Percentiles rank a stretch among this genome's conserved stretches.
phyloP scores from a whole-genome alignment of 2,113 vertebrate species.

The Azemiops feae region DNA sequence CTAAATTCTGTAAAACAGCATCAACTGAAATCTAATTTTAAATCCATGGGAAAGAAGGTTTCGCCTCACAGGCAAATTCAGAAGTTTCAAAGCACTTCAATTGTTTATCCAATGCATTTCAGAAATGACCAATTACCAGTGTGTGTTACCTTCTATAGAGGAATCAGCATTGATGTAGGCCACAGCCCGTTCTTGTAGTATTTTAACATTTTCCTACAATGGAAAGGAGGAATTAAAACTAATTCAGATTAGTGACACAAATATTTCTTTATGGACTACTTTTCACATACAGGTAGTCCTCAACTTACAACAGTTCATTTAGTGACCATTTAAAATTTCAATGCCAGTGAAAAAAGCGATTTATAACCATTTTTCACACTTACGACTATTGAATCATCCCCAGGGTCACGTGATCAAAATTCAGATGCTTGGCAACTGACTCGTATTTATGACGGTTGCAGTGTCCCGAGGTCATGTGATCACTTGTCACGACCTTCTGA shows the following conservation, averaged over 20 bases:
- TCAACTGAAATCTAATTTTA: too few species aligned
- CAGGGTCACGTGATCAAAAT: not conserved
- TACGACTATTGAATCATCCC: not conserved
- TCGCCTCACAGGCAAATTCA: too few species aligned
- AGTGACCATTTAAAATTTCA: not conserved
- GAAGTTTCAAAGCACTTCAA: not conserved
- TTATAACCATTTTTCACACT: not conserved
- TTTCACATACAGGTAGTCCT: not conserved
- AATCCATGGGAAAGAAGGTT: too few species aligned
- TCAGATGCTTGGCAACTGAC: not conserved
- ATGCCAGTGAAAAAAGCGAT: not conserved
- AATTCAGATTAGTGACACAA: not conserved
- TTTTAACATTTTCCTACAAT: constrained; percentile 86
- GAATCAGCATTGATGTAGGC: constrained; percentile 97
- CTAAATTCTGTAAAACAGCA: too few species aligned
- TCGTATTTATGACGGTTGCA: not conserved
- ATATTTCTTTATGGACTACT: not conserved
- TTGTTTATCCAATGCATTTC: not conserved
- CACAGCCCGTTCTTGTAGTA: constrained; percentile 87
- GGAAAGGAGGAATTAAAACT: constrained; percentile 22
- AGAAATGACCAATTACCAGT: not conserved
- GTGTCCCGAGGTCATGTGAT: not conserved
- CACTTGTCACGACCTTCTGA: not conserved
- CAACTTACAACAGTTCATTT: not conserved
- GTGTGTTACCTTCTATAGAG: constrained; percentile 83